A percentile compares a stretch with the other conserved stretches of the same genome.
Conservation (phyloP, 2,888 invertebrate species). For the Eupithecia subumbrata region DNA sequence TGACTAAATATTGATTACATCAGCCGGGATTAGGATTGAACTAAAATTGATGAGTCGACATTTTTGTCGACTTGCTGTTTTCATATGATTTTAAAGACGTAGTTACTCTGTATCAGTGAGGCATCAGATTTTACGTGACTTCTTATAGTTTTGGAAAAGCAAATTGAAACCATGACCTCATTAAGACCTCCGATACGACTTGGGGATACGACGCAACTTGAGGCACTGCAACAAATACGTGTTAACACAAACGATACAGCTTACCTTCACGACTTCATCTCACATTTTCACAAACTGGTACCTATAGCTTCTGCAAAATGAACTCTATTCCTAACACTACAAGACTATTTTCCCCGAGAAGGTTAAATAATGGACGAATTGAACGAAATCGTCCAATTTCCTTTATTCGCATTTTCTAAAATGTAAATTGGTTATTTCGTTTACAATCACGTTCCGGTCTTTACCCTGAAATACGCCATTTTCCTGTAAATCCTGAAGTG, state of each 20-base stretch:
- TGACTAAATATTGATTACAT: not conserved
- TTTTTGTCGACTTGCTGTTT: no score
- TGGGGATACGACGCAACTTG: not conserved
- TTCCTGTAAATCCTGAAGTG: slow-evolving; percentile 1
- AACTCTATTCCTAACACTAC: slow-evolving; percentile 2
- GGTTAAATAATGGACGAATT: slow-evolving; percentile 8
- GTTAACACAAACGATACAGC: slow-evolving; percentile 45
- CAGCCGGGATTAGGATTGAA: no score
- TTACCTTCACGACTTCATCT: slow-evolving; percentile 37
- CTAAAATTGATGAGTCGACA: not conserved
- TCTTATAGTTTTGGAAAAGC: not conserved
- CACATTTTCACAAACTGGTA: not conserved
- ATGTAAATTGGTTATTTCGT: slow-evolving; percentile 28
- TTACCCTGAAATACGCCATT: not conserved
- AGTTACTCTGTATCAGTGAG: not conserved
- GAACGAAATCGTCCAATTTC: slow-evolving; percentile 27
- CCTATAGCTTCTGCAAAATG: not conserved
- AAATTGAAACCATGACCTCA: not conserved
- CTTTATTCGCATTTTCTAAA: slow-evolving; percentile 26
- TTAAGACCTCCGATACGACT: slow-evolving; percentile 21
- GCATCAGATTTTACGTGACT: not conserved
- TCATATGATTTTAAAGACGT: no score
- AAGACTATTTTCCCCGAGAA: not conserved
- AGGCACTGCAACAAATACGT: slow-evolving; percentile 30
- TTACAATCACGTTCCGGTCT: slow-evolving; percentile 5